Evolutionary conservation across 2,113 vertebrate species (phyloP).

Genomic region (Hylia prasina): DNA sequence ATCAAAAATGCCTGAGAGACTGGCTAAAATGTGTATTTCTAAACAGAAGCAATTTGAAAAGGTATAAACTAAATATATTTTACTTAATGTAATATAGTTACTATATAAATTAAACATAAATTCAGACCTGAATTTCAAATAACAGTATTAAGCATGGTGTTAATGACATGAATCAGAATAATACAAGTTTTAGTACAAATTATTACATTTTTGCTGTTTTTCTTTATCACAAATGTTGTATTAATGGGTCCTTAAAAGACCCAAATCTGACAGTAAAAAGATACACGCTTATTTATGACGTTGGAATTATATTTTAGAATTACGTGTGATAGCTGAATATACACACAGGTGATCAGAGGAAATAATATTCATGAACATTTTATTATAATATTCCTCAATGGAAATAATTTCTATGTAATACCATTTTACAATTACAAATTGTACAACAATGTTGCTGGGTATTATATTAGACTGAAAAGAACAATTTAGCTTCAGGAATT

Average conservation of each 20-base stretch:
- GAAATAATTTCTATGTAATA: conserved; percentile 8
- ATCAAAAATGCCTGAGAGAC: neutral
- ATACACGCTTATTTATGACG: neutral
- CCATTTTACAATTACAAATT: neutral
- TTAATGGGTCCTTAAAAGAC: neutral
- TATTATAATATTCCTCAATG: neutral
- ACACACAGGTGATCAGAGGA: neutral
- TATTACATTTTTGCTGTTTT: neutral
- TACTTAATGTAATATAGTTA: neutral
- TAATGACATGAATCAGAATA: neutral
- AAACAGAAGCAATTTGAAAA: neutral
- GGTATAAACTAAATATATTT: neutral
- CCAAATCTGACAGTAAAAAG: neutral
- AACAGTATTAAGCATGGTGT: neutral
- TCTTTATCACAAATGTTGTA: neutral
- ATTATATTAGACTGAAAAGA: neutral
- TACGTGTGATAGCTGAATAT: neutral
- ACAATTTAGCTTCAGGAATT: neutral
- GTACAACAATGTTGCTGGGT: neutral
- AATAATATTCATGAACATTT: neutral
- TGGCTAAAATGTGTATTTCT: neutral
- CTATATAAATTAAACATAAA: neutral
- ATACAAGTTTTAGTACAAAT: neutral
- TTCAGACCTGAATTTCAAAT: neutral
- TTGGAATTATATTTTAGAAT: neutral